Percentiles rank a stretch among this genome's conserved stretches.
phyloP scores from a whole-genome alignment of 2,888 invertebrate genomes.

The Panzeria rudis region DNA sequence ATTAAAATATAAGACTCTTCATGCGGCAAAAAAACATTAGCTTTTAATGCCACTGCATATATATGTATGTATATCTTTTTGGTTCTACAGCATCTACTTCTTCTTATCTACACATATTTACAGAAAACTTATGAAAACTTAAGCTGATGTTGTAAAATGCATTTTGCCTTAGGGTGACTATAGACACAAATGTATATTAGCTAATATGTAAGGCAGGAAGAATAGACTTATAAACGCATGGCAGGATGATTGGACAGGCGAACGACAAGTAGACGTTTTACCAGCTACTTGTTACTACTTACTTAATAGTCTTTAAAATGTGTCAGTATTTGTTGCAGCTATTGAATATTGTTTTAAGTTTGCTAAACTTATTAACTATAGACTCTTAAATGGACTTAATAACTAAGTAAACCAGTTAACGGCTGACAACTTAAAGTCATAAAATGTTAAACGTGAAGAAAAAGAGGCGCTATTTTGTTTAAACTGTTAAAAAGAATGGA shows the following conservation, averaged over 20 bases:
- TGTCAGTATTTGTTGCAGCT: constrained; percentile 23
- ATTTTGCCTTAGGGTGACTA: constrained; percentile 50
- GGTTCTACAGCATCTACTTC: not conserved
- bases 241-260: not conserved
- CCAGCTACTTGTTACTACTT: constrained; percentile 58
- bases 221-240: constrained; percentile 34
- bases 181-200: constrained; percentile 45
- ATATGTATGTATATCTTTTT: not conserved
- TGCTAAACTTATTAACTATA: constrained; percentile 31
- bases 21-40: not conserved
- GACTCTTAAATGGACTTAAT: constrained; percentile 15
- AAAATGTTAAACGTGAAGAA: not conserved
- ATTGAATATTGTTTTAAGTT: constrained; percentile 6
- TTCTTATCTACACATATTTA: constrained; percentile 29
- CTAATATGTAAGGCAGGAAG: constrained; percentile 26
- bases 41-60: constrained; percentile 35
- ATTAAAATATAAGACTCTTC: constrained; percentile 26
- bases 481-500: constrained; percentile 52
- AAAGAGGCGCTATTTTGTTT: constrained; percentile 39
- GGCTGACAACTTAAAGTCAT: not conserved
- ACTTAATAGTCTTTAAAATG: constrained; percentile 40
- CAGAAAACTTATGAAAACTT: constrained; percentile 54
- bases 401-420: constrained; percentile 53
- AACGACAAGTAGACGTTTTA: constrained; percentile 23
- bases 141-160: constrained; percentile 37